phyloP scores from a whole-genome alignment of 1,140 invertebrate genomes.

The Drosophila paulistorum region DNA sequence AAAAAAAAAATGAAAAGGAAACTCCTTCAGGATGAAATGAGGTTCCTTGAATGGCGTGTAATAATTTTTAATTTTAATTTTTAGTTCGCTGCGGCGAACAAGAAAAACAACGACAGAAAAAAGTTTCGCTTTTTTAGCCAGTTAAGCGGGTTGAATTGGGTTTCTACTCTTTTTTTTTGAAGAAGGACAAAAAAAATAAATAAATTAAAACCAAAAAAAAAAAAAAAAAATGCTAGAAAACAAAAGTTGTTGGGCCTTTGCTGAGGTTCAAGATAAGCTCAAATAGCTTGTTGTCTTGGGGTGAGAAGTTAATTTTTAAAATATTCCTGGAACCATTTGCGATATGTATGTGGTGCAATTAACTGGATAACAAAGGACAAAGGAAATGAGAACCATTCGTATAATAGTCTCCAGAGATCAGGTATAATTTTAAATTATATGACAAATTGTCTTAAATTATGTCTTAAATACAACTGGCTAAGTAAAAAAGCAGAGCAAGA shows the following conservation, averaged over 20 bases:
- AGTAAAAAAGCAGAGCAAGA: too few species aligned
- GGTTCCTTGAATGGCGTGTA: slow-evolving; percentile 54
- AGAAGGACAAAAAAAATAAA: slow-evolving; percentile 37
- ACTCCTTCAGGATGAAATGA: slow-evolving; percentile 30
- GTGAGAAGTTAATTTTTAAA: slow-evolving; percentile 17
- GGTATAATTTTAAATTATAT: background rate
- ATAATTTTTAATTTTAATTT: slow-evolving; percentile 81
- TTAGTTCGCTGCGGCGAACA: slow-evolving; percentile 61
- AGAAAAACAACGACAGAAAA: slow-evolving; percentile 15
- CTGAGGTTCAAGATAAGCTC: slow-evolving; percentile 31
- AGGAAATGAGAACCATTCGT: background rate
- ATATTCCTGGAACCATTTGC: background rate
- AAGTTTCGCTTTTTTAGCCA: slow-evolving; percentile 50
- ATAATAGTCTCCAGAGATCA: background rate
- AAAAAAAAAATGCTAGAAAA: slow-evolving; percentile 20
- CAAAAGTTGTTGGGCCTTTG: slow-evolving; percentile 29
- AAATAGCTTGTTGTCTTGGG: slow-evolving; percentile 16
- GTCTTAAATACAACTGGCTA: too few species aligned
- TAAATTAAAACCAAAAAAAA: slow-evolving; percentile 36
- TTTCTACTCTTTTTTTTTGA: slow-evolving; percentile 23
- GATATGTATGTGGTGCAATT: slow-evolving; percentile 15
- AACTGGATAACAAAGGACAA: slow-evolving; percentile 13
- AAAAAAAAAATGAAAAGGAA: slow-evolving; percentile 28
- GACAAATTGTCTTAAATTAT: background rate
- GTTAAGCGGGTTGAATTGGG: slow-evolving; percentile 40